Percentiles rank a stretch among this genome's conserved stretches.
These are phyloP conservation scores for Mantis religiosa DNA, from an alignment of 2,888 invertebrate species.

Conservation along the genomic window DNA sequence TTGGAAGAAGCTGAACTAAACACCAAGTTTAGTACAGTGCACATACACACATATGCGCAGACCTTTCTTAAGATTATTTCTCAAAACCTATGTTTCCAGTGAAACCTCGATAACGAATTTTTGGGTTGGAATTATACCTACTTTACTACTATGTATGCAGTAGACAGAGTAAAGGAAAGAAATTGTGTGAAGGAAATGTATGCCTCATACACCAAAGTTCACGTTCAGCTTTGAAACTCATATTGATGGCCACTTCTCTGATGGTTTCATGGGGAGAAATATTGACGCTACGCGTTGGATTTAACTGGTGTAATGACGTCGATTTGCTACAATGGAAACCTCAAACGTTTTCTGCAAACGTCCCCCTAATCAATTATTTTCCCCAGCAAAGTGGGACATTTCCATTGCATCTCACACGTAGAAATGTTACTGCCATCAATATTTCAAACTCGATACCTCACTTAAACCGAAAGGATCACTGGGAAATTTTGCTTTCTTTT, in stretches of 20 bases:
- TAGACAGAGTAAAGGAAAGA: background rate
- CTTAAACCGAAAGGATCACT: background rate
- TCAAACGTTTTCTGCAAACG: background rate
- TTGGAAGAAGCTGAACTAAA: too few relatives aligned
- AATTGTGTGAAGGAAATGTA: background rate
- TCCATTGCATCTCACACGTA: background rate
- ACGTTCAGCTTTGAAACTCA: background rate
- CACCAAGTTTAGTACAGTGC: too few relatives aligned
- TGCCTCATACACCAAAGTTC: too few relatives aligned
- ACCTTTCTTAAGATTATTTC: too few relatives aligned
- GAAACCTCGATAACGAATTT: too few relatives aligned
- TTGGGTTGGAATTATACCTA: too few relatives aligned
- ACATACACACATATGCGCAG: too few relatives aligned
- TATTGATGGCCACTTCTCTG: background rate
- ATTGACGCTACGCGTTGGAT: background rate
- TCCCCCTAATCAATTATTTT: background rate
- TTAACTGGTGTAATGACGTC: background rate
- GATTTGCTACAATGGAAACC: background rate
- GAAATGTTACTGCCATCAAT: background rate
- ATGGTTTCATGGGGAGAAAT: background rate
- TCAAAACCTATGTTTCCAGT: too few relatives aligned
- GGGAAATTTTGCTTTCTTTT: background rate
- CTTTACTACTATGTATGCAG: too few relatives aligned
- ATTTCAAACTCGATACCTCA: background rate
- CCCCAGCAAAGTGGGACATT: too few relatives aligned